These are phyloP conservation scores for Metridium senile DNA, from an alignment of 92 coral and sea anemone genomes.

Conservation along the genomic window DNA sequence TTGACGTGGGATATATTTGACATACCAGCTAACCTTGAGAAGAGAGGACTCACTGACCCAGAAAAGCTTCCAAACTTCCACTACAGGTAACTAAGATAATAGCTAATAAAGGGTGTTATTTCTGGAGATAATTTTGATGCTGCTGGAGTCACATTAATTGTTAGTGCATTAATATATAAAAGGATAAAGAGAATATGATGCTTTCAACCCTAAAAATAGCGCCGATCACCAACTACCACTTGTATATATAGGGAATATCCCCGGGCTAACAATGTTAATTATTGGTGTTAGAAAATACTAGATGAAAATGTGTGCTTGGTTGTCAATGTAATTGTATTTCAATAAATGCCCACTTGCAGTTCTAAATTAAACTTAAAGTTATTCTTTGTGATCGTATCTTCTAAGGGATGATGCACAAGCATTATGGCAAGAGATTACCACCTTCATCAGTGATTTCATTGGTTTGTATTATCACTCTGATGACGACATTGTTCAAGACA, in stretches of 20 bases:
- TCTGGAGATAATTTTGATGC: neutral
- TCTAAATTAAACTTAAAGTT: neutral
- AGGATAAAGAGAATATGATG: too few species aligned
- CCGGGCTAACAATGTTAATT: too few species aligned
- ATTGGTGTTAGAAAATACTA: too few species aligned
- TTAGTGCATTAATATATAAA: too few species aligned
- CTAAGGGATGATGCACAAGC: slow-evolving; percentile 76
- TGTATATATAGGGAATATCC: too few species aligned
- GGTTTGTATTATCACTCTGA: slow-evolving; percentile 60
- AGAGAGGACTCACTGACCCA: slow-evolving; percentile 68
- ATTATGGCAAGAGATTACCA: slow-evolving; percentile 72
- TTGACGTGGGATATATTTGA: slow-evolving; percentile 75
- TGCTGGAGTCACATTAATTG: too few species aligned
- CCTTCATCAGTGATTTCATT: slow-evolving; percentile 56
- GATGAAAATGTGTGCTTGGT: too few species aligned
- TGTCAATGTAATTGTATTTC: too few species aligned
- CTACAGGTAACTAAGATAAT: slow-evolving; percentile 67
- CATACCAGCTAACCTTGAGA: slow-evolving; percentile 60
- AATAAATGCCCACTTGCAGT: too few species aligned
- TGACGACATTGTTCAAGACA: slow-evolving; percentile 58
- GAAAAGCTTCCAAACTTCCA: slow-evolving; percentile 66
- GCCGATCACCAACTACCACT: too few species aligned
- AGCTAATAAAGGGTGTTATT: neutral
- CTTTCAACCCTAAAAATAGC: too few species aligned
- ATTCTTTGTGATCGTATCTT: too few species aligned